phyloP scores from a whole-genome alignment of 2,797 vertebrate genomes.

The Anisognathus igniventris region DNA sequence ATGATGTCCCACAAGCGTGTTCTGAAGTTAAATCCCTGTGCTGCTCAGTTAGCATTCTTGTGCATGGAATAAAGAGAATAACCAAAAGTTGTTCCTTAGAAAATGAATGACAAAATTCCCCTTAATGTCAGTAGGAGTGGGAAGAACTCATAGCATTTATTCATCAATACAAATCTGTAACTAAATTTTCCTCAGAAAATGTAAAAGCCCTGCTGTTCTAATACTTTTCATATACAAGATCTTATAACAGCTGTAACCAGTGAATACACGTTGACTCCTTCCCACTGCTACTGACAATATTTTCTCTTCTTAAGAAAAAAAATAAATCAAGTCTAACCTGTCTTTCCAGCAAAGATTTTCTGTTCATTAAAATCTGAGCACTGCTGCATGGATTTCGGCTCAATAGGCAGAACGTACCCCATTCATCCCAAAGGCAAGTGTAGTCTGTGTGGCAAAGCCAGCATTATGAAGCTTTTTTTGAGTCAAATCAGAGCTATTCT shows the following conservation, averaged over 20 bases:
- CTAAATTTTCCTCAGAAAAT: background rate
- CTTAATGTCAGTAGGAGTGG: background rate
- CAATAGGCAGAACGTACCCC: background rate
- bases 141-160: background rate
- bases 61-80: background rate
- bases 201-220: background rate
- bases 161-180: background rate
- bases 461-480: background rate
- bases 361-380: slow-evolving; percentile 47
- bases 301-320: slow-evolving; percentile 22
- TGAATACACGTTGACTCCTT: background rate
- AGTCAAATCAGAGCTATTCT: slow-evolving; percentile 40
- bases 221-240: background rate
- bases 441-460: background rate
- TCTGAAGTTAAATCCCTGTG: background rate
- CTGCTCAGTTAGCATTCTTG: background rate
- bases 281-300: slow-evolving; percentile 18
- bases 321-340: slow-evolving; percentile 50
- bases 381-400: slow-evolving; percentile 11
- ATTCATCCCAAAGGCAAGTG: slow-evolving; percentile 14
- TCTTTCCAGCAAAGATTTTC: slow-evolving; percentile 51
- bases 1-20: fast-evolving
- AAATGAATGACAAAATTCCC: background rate
- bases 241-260: background rate
- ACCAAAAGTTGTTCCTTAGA: background rate